Conservation (phyloP, 2,888 invertebrate species). For the Heliconius cydno region DNA sequence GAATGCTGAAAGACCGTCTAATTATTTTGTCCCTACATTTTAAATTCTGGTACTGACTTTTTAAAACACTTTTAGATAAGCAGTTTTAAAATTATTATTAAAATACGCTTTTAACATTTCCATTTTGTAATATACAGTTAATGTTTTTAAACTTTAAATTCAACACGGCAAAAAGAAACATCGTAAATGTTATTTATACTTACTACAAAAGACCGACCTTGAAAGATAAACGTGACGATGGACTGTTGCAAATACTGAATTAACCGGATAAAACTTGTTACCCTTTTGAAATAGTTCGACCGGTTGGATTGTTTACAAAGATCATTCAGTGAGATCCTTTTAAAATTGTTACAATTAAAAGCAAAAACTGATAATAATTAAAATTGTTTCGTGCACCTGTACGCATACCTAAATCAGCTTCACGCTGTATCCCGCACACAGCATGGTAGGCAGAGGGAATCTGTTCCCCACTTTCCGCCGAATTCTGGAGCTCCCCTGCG, state of each 20-base stretch:
- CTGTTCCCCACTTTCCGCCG: too few relatives aligned
- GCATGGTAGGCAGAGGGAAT: too few relatives aligned
- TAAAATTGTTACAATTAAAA: not conserved
- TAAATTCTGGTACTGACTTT: not conserved
- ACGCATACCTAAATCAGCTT: too few relatives aligned
- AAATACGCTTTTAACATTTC: not conserved
- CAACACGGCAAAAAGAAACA: constrained; percentile 1
- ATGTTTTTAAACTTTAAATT: constrained; percentile 7
- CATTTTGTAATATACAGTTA: not conserved
- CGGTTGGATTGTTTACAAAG: constrained; percentile 25
- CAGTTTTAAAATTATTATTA: not conserved
- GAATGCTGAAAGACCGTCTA: too few relatives aligned
- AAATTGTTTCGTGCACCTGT: not conserved
- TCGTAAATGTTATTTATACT: constrained; percentile 19
- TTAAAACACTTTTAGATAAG: not conserved
- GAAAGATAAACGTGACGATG: constrained; percentile 18
- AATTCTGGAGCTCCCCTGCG: too few relatives aligned
- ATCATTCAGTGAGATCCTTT: constrained; percentile 17
- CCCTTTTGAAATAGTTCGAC: constrained; percentile 29
- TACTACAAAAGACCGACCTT: constrained; percentile 16
- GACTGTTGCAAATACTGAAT: constrained; percentile 20
- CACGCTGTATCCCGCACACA: too few relatives aligned
- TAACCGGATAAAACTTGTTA: constrained; percentile 31
- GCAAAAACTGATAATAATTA: not conserved
- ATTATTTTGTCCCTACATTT: not conserved